Base-by-base conservation (phyloP, 2,113 vertebrate genomes). In the Tetrao urogallus region DNA sequence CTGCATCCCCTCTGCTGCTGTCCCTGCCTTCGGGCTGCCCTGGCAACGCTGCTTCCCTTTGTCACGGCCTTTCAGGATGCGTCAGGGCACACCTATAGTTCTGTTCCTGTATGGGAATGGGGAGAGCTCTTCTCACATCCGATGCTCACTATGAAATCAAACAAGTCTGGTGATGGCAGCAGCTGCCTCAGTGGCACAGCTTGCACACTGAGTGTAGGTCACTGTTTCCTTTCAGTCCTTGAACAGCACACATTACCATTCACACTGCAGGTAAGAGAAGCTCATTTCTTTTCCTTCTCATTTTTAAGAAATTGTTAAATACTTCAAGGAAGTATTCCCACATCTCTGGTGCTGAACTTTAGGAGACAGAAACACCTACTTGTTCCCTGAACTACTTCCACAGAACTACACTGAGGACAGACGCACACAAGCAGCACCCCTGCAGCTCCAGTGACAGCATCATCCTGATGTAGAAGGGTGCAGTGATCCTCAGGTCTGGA, bases 1-100 rank as follows among this genome's bases (percentile, higher is more conserved):
- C 52, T n/a, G 9, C 34, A 72, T 19, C 30, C 63, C 30, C 34
- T 25, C 47, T 45, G 28, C 5, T 61, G 28, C 64, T 73, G 52
- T 13, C 36, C 36, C 18, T 45, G 40, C 3, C 7, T 13, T 69
- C 70, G 28, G 32, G 52, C 42, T 88, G 30, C 66, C 61, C n/a
- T 25, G 16, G 22, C 2, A 50, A 16, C 27, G 52, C 27, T 30
- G 27, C 10, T 54, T 54, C 27, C 3, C 27, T 15, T 54, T 17
- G 27, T 54, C 28, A 54, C 52, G 27, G 27, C 27, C 25, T 54
- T 54, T 27, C 27, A 54, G 52, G 52, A 30, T 54, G 52, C 14
- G 52, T 47, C 0, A 0, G 22, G 25, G 11, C 3, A 82, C 78
- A 69, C 1, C 0, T 6, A 7, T 42, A 83, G 7, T 3, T 43